Conservation (phyloP, 2,797 vertebrate species). For the Enteromius anoplus region DNA sequence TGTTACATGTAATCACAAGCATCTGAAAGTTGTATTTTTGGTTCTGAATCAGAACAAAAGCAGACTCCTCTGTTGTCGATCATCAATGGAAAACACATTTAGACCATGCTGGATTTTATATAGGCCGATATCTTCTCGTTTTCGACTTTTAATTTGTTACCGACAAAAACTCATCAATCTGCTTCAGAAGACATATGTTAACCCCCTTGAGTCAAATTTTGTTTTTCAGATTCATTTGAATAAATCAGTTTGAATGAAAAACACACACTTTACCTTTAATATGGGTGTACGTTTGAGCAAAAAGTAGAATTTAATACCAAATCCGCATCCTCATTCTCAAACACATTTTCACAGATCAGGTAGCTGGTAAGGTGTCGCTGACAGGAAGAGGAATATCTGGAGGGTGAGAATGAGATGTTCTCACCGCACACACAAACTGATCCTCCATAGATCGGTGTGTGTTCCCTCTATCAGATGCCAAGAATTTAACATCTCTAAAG, state of each 20-base stretch:
- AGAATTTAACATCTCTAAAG: neutral
- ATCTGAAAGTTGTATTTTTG: neutral
- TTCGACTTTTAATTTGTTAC: too few relatives aligned
- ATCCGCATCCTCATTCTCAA: neutral
- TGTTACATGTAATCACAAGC: neutral
- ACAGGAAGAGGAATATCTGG: slow-evolving; percentile 18
- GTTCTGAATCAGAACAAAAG: neutral
- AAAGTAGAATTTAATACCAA: neutral
- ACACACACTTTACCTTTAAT: neutral
- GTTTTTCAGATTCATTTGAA: neutral
- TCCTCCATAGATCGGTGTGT: neutral
- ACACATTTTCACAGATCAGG: slow-evolving; percentile 38
- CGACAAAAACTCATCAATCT: too few relatives aligned
- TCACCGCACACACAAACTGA: slow-evolving; percentile 30
- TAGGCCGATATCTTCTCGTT: too few relatives aligned
- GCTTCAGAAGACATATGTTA: too few relatives aligned
- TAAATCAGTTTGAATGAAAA: neutral
- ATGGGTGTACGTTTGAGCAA: neutral
- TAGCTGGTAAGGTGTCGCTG: slow-evolving; percentile 15
- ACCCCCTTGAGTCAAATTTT: too few relatives aligned
- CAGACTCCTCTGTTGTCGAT: neutral
- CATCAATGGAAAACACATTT: neutral
- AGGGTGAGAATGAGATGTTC: slow-evolving; percentile 37
- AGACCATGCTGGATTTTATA: neutral
- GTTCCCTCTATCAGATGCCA: slow-evolving; percentile 5